These are phyloP conservation scores for Leptarthrus brevirostris DNA, from an alignment of 2,888 invertebrate genomes.

Conservation along the genomic window DNA sequence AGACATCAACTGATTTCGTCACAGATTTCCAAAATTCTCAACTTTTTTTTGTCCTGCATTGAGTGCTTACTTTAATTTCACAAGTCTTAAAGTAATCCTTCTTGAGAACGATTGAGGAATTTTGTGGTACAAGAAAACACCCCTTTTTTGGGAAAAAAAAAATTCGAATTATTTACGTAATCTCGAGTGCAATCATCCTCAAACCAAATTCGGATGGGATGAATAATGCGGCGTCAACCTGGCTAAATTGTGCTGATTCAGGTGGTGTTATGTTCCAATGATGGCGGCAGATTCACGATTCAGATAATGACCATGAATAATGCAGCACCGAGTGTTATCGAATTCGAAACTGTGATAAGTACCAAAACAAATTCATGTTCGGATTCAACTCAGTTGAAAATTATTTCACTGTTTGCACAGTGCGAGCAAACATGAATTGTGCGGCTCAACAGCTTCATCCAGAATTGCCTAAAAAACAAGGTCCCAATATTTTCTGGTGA, in stretches of 20 bases:
- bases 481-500: too few relatives aligned
- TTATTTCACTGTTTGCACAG: slow-evolving; percentile 7
- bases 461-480: neutral
- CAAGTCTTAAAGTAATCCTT: too few relatives aligned
- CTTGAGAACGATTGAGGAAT: too few relatives aligned
- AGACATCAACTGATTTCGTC: neutral
- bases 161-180: too few relatives aligned
- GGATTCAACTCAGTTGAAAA: neutral
- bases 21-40: too few relatives aligned
- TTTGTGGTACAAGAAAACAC: too few relatives aligned
- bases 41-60: too few relatives aligned
- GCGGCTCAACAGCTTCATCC: slow-evolving; percentile 6
- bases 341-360: slow-evolving; percentile 17
- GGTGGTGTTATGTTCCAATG: neutral
- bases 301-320: slow-evolving; percentile 42
- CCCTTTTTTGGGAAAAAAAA: too few relatives aligned
- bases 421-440: slow-evolving; percentile 16
- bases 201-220: neutral
- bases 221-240: slow-evolving; percentile 13
- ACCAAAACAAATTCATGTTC: slow-evolving; percentile 38
- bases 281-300: neutral
- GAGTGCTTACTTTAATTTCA: too few relatives aligned
- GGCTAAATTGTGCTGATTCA: slow-evolving; percentile 24
- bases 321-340: slow-evolving; percentile 29
- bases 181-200: too few relatives aligned